Percentiles rank a stretch among this genome's conserved stretches.
Evolutionary conservation across 92 coral and sea anemone species (phyloP).

Genomic region (Parazoanthus swiftii): DNA sequence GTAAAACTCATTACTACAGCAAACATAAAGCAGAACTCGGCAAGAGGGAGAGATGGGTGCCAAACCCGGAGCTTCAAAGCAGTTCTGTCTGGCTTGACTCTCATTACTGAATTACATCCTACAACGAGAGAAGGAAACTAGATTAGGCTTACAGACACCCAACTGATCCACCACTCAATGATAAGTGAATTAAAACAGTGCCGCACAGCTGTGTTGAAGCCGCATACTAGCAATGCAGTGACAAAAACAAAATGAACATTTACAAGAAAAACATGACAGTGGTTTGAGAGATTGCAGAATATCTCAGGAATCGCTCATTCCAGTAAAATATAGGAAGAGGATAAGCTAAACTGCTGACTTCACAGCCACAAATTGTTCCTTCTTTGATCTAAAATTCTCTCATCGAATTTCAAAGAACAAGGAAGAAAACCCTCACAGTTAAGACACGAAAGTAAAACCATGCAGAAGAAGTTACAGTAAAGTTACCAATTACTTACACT

Average conservation of each 20-base stretch:
- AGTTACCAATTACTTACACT: slow-evolving; percentile 72
- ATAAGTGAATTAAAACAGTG: background rate
- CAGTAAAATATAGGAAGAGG: too few relatives aligned
- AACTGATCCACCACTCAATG: background rate
- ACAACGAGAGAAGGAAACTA: slow-evolving; percentile 41
- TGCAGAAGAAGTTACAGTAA: background rate
- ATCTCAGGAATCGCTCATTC: background rate
- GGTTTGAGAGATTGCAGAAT: too few relatives aligned
- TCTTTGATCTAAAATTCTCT: background rate
- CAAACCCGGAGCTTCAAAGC: slow-evolving; percentile 24
- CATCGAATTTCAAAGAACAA: background rate
- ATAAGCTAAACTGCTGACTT: too few relatives aligned
- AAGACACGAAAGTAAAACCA: background rate
- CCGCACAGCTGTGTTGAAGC: background rate
- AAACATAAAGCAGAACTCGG: slow-evolving; percentile 11
- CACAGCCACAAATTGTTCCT: background rate
- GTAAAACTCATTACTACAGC: background rate
- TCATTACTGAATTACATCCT: slow-evolving; percentile 33
- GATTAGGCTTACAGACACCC: slow-evolving; percentile 24
- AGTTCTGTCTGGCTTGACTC: slow-evolving; percentile 49
- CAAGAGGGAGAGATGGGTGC: slow-evolving; percentile 14
- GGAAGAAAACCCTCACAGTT: background rate
- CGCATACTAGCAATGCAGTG: background rate
- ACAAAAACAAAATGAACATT: background rate
- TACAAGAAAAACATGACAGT: background rate